phyloP scores from a whole-genome alignment of 2,888 invertebrate species.

The Trilocha varians region DNA sequence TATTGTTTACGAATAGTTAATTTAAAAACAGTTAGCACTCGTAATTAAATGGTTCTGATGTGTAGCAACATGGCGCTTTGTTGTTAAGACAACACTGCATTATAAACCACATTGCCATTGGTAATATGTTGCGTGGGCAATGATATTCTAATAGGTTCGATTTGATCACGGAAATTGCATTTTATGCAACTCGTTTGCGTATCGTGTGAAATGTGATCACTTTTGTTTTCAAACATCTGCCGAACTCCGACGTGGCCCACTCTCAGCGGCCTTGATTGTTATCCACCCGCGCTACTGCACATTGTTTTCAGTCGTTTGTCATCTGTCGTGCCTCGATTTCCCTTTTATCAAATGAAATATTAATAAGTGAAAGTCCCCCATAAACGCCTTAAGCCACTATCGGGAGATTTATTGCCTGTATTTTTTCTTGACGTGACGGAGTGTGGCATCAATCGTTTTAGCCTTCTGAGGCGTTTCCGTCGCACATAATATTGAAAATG shows the following conservation, averaged over 20 bases:
- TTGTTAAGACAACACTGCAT: no score
- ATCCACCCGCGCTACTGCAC: constrained; percentile 38
- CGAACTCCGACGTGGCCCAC: constrained; percentile 27
- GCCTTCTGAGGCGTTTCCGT: no score
- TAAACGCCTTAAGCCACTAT: constrained; percentile 20
- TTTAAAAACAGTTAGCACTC: no score
- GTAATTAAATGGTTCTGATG: no score
- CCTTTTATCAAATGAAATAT: constrained; percentile 52
- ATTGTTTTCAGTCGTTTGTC: constrained; percentile 46
- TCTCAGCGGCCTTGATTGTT: constrained; percentile 45
- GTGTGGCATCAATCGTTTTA: constrained; percentile 33
- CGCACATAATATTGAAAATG: no score
- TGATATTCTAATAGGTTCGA: no score
- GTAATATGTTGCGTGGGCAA: no score
- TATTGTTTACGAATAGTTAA: no score
- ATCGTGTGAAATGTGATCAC: constrained; percentile 49
- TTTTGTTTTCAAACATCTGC: constrained; percentile 57
- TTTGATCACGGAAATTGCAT: no score
- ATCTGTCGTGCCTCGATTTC: constrained; percentile 47
- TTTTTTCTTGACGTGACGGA: constrained; percentile 27
- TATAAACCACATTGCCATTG: no score
- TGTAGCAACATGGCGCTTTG: no score
- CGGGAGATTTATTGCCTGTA: constrained; percentile 25
- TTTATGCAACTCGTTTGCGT: no score
- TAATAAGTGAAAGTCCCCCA: constrained; percentile 50